These are phyloP conservation scores for Camelus dromedarius DNA, from an alignment of 2,113 vertebrate species.

Conservation along the genomic window DNA sequence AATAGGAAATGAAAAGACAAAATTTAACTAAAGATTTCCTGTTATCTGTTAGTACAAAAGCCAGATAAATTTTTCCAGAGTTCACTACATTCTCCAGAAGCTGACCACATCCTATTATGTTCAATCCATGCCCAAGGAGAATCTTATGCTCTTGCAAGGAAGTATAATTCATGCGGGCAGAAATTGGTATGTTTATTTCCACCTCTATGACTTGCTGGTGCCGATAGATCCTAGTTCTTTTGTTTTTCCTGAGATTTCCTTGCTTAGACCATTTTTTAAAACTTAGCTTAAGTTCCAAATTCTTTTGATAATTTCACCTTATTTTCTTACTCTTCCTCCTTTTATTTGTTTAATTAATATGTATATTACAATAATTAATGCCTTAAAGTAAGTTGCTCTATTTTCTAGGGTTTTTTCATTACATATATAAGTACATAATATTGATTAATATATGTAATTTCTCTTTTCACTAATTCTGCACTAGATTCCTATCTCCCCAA, in stretches of 20 bases:
- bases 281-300: constrained; percentile 25
- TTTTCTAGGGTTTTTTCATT: not conserved
- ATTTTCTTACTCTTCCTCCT: not conserved
- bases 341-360: not conserved
- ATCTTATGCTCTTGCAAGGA: not conserved
- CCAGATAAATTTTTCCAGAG: constrained; percentile 11
- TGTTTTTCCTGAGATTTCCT: not conserved
- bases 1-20: constrained; percentile 51
- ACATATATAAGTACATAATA: not conserved
- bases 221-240: not conserved
- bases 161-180: not conserved
- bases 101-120: constrained; percentile 28
- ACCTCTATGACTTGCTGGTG: not conserved
- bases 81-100: constrained; percentile 15
- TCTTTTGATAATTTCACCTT: constrained; percentile 31
- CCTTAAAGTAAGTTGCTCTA: not conserved
- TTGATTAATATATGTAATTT: not conserved
- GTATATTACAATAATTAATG: not conserved
- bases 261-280: constrained; percentile 27
- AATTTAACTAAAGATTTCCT: constrained; percentile 35
- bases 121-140: not conserved
- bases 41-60: not conserved
- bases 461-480: not conserved
- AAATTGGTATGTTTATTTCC: not conserved
- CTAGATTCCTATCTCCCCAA: not conserved